phyloP scores from a whole-genome alignment of 53 echinoderm and acorn worm genomes.

The Echinometra lucunter region DNA sequence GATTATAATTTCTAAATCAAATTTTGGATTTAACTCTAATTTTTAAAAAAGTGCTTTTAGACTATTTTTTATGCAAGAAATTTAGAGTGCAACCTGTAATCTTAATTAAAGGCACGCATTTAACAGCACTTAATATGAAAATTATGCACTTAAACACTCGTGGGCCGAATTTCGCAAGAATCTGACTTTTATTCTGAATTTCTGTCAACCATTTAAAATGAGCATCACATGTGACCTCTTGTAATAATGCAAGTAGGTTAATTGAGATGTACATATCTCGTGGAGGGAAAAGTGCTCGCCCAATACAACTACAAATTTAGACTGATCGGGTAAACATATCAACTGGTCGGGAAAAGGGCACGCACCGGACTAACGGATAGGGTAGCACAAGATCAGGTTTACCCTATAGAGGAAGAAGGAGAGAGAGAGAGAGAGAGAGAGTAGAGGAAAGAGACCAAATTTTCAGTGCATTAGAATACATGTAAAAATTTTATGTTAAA shows the following conservation, averaged over 20 bases:
- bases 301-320: neutral
- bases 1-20: too few relatives aligned
- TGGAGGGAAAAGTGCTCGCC: neutral
- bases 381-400: neutral
- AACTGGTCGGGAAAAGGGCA: slow-evolving; percentile 1
- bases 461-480: too few relatives aligned
- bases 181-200: neutral
- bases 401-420: neutral
- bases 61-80: too few relatives aligned
- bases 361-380: neutral
- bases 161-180: too few relatives aligned
- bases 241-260: neutral
- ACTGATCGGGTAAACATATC: neutral
- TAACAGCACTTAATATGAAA: too few relatives aligned
- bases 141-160: too few relatives aligned
- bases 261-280: neutral
- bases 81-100: too few relatives aligned
- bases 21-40: too few relatives aligned
- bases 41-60: too few relatives aligned
- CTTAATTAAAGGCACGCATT: too few relatives aligned
- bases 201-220: neutral
- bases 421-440: neutral
- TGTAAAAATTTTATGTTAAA: too few relatives aligned
- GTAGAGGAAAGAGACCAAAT: neutral
- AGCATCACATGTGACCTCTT: neutral